Evolutionary conservation across 2,113 vertebrate genomes (phyloP), one percentile per base, ranked within the genome.

Genomic region (Hyperoodon ampullatus): DNA sequence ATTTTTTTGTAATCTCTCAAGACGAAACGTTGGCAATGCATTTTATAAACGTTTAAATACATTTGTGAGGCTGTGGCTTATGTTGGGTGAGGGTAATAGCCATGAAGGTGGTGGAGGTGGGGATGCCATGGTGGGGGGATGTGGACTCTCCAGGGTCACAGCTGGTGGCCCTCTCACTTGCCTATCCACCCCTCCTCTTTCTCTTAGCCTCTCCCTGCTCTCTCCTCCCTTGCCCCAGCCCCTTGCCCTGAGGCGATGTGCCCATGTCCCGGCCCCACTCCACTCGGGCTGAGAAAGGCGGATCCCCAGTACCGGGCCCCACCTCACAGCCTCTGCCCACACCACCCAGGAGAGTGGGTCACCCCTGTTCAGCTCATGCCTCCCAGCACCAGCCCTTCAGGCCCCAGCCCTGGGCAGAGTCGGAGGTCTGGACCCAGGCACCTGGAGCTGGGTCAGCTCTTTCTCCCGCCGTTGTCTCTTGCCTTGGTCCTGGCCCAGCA

Each of bases 401-500:
- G 47, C 68, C 14, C 4, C 12, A 30, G 39, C 44, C 50, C 24
- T 39, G 15, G 88, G 61, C 6, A 21, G 58, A 80, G 33, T 1
- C 19, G 5, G 58, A 15, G 63, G 66, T 24, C n/a, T 92, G 53
- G 83, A 70, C 53, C 0, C 0, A 93, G 89, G 93, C 61, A 80
- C 90, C 96, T 3, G 91, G 90, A 90, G 35, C 66, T 28, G 33
- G 15, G 2, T 9, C 55, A 70, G n/a, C 28, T 44, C 60, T 60
- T 96, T 39, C 83, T 84, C 63, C 86, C 33, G 23, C 30, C 61
- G 23, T 33, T 47, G 5, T 83, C 84, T 95, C 53, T 96, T 80
- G 60, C 5, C 6, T 14, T 2, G 55, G 81, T 65, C 16, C 53
- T 71, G 8, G 84, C 70, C 23, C 92, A 0, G 0, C 9, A 19